Evolutionary conservation across 2,797 vertebrate species (phyloP), one percentile per base, ranked within the genome.

Genomic region (Lates japonicus): DNA sequence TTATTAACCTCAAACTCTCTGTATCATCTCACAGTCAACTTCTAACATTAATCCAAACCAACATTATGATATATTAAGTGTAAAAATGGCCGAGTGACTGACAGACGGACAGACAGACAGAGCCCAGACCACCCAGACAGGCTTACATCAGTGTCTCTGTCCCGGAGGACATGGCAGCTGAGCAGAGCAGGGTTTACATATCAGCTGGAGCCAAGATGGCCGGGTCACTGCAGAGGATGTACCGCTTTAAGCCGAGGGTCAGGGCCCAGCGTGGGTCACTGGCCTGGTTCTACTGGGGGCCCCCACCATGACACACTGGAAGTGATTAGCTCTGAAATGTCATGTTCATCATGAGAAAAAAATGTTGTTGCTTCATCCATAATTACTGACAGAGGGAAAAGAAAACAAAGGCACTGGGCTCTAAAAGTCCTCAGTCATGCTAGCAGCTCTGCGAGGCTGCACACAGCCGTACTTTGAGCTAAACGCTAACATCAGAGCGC

Each of bases 51-150:
- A 7, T 54, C 10, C 13, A 7, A 60, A 13, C 22, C 49, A 19
- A 33, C 22, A 9, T 33, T 12, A 19, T 74, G 44, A 76, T 58
- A 0, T 5, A 57, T 58, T 16, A 57, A 48, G 42, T 39, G 63
- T 8, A 42, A 11, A 42, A 13, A 42, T 2, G 41, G 13, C 35
- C 1, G 35, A 37, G 35, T 6, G 35, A 69, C 33, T 71, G 66
- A 85, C 31, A 12, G 57, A 73, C 54, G 0, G 63, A 73, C 29
- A 61, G 68, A 86, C 22, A 2, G 54, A 68, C 55, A 2, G 51
- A 69, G 58, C 46, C 42, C 33, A 59, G 91, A 92, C 94, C 93
- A 94, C 93, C 92, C 94, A 93, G 81, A 5, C 60, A 33, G 88
- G 44, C 73, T 83, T 37, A 86, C 86, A 80, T 73, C 76, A 73